phyloP scores from a whole-genome alignment of 2,888 invertebrate species.

The Dichetophora obliterata region DNA sequence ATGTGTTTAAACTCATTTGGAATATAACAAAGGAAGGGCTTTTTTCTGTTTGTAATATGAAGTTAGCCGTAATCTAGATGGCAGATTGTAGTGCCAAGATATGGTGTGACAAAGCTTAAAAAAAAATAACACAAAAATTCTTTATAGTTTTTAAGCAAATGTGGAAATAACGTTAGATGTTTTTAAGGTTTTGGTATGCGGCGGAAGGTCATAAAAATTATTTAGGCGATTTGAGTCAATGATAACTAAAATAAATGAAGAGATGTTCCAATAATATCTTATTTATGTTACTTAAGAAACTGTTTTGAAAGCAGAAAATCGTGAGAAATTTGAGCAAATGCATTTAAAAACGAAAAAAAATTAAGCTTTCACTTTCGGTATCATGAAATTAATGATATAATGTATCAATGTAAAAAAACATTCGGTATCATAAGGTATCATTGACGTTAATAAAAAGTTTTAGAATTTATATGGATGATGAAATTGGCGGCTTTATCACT shows the following conservation, averaged over 20 bases:
- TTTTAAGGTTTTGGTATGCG: background rate
- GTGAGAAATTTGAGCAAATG: too few species aligned
- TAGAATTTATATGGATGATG: too few species aligned
- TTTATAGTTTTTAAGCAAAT: background rate
- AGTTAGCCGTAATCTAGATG: background rate
- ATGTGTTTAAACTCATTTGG: background rate
- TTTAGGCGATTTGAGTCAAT: background rate
- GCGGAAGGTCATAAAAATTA: background rate
- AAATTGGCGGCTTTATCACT: too few species aligned
- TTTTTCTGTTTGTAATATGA: background rate
- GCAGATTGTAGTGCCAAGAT: conserved; percentile 11
- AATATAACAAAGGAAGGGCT: background rate
- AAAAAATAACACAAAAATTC: background rate
- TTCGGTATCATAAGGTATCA: too few species aligned
- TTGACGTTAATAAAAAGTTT: too few species aligned
- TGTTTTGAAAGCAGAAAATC: too few species aligned
- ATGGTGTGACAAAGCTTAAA: background rate
- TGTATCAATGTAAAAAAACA: too few species aligned
- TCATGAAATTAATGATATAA: too few species aligned
- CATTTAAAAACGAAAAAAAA: too few species aligned
- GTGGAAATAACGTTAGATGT: background rate
- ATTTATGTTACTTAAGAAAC: too few species aligned
- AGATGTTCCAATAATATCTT: too few species aligned
- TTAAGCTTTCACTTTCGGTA: too few species aligned
- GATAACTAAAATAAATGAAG: background rate